Conservation (phyloP, 1,140 invertebrate genomes). For the Drosophila santomea region DNA sequence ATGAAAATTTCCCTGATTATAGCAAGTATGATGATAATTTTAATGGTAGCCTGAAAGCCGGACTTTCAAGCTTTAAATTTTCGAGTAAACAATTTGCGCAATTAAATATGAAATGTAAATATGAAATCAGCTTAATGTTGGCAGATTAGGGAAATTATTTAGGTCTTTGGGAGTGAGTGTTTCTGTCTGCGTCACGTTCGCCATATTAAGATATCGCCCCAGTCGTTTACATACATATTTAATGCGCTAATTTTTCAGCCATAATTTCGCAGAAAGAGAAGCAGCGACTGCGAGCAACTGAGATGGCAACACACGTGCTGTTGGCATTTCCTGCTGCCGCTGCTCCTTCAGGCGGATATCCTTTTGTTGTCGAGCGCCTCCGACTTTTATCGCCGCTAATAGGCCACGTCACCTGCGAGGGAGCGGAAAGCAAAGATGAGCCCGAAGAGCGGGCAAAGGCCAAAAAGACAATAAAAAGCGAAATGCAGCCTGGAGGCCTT, state of each 20-base stretch:
- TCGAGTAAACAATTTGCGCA: constrained; percentile 30
- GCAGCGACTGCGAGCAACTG: neutral
- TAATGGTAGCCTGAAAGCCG: neutral
- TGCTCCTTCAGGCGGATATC: constrained; percentile 66
- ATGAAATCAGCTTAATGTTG: constrained; percentile 36
- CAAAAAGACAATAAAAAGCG: constrained; percentile 22
- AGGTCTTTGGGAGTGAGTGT: neutral
- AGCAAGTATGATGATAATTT: neutral
- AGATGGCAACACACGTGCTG: constrained; percentile 22
- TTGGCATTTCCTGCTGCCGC: constrained; percentile 38
- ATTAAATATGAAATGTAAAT: constrained; percentile 42
- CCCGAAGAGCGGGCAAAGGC: constrained; percentile 24
- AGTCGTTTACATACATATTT: constrained; percentile 57
- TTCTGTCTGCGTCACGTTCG: constrained; percentile 32
- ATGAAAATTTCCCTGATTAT: constrained; percentile 18
- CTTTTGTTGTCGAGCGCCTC: constrained; percentile 72
- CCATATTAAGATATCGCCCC: constrained; percentile 51
- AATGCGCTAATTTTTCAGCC: constrained; percentile 73
- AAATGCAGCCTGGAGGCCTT: constrained; percentile 32
- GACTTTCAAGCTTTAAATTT: constrained; percentile 1
- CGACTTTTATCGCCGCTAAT: constrained; percentile 79
- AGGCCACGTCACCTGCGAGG: constrained; percentile 42
- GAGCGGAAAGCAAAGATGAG: constrained; percentile 57
- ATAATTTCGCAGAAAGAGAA: constrained; percentile 45
- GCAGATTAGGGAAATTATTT: constrained; percentile 25